phyloP scores from a whole-genome alignment of 2,113 vertebrate genomes.

The mouse (Mus musculus) region GRCm39 chr11:74895501-74896000 shows the following conservation, averaged over 20 bases:
- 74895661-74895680: constrained; percentile 14
- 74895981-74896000: neutral
- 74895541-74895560: constrained; percentile 46
- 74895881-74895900: neutral
- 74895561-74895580: neutral
- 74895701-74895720: constrained; percentile 30
- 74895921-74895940: neutral
- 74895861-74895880: constrained; percentile 33
- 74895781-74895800: constrained; percentile 20
- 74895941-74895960: neutral
- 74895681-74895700: constrained; percentile 36
- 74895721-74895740: constrained; percentile 19
- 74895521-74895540: constrained; percentile 33
- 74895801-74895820: constrained; percentile 21
- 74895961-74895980: neutral
- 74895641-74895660: constrained; percentile 40
- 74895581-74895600: constrained; percentile 49
- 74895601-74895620: constrained; percentile 33
- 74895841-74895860: constrained; percentile 56
- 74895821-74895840: constrained; percentile 49
- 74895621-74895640: constrained; percentile 37
- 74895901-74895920: neutral
- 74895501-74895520: constrained; percentile 37
- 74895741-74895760: constrained; percentile 50
- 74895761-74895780: constrained; percentile 41